Evolutionary conservation across 2,797 vertebrate species (phyloP), one percentile per base, ranked within the genome.

Genomic region (Tenualosa thibaudeaui): DNA sequence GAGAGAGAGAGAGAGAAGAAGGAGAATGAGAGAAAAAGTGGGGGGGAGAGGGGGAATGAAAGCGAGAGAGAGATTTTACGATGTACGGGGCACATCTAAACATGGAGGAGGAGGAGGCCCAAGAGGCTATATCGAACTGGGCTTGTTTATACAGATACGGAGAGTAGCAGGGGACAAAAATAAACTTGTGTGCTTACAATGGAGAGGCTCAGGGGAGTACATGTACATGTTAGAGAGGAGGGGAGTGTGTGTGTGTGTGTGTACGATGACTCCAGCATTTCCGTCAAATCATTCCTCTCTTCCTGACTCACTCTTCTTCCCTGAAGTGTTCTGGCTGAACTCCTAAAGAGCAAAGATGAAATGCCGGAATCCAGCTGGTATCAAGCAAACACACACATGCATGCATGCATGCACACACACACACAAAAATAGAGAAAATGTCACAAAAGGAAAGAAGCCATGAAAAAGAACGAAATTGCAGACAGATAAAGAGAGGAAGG

Each of bases 321-420:
- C 91, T 40, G 93, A 89, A 93, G 91, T 88, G 88, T 84, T 90
- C 90, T 93, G 93, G 92, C 90, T 81, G 1, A 17, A 37, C 87
- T 81, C 88, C 92, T 91, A 93, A 91, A 5, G 49, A 62, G 51
- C 68, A 90, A 87, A 88, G 91, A 91, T 90, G 91, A 92, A 93
- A 93, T 92, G 90, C 90, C 91, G 90, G 91, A 95, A 94, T 94
- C 93, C 91, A 94, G 93, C 92, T 94, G 92, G 89, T 91, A 88
- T 81, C 84, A 75, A 87, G 83, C 84, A 37, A 43, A 40, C 71
- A 46, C 12, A 49, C 2, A 0, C 46, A 58, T 82, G 83, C 82
- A 83, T 82, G 75, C 78, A 86, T 83, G 68, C 83, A 50, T 85
- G 75, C 54, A 24, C 24, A 40, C 81, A 31, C 85, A 56, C 68